These are phyloP conservation scores for Phainopepla nitens DNA, from an alignment of 2,113 vertebrate species.

Conservation along the genomic window DNA sequence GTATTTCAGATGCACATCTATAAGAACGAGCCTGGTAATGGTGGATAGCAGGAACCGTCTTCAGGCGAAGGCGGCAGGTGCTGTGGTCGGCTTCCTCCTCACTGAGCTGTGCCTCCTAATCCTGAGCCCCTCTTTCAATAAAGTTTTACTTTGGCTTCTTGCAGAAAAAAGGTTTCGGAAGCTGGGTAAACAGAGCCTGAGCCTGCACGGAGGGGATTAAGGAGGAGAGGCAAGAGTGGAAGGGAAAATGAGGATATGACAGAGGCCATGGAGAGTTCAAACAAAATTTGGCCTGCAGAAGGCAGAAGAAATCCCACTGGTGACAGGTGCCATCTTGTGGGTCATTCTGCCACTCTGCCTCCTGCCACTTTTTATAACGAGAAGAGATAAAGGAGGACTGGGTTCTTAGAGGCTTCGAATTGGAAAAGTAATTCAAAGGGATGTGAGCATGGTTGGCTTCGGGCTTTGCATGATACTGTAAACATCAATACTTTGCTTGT, in stretches of 20 bases:
- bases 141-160: slow-evolving; percentile 71
- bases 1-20: slow-evolving; percentile 63
- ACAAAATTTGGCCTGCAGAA: slow-evolving; percentile 99
- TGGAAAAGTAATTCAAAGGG: slow-evolving; percentile 75
- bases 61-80: neutral
- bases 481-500: slow-evolving; percentile 56
- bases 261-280: slow-evolving; percentile 93
- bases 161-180: slow-evolving; percentile 62
- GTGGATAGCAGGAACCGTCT: neutral
- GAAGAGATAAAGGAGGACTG: slow-evolving; percentile 76
- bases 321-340: slow-evolving; percentile 99
- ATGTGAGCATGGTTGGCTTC: slow-evolving; percentile 63
- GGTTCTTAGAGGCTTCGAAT: slow-evolving; percentile 59
- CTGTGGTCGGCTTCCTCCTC: neutral
- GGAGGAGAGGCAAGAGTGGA: slow-evolving; percentile 83
- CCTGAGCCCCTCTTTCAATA: slow-evolving; percentile 57
- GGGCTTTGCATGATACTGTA: slow-evolving; percentile 51
- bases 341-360: slow-evolving; percentile 96
- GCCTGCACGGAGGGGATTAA: slow-evolving; percentile 66
- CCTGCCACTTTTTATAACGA: slow-evolving; percentile 95
- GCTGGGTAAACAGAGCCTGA: slow-evolving; percentile 59
- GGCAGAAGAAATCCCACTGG: slow-evolving; percentile 86
- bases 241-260: slow-evolving; percentile 96
- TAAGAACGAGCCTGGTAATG: slow-evolving; percentile 10
- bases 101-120: neutral